Evolutionary conservation across 2,113 vertebrate species (phyloP), one percentile per base, ranked within the genome.

Genomic region (Isurus oxyrinchus): DNA sequence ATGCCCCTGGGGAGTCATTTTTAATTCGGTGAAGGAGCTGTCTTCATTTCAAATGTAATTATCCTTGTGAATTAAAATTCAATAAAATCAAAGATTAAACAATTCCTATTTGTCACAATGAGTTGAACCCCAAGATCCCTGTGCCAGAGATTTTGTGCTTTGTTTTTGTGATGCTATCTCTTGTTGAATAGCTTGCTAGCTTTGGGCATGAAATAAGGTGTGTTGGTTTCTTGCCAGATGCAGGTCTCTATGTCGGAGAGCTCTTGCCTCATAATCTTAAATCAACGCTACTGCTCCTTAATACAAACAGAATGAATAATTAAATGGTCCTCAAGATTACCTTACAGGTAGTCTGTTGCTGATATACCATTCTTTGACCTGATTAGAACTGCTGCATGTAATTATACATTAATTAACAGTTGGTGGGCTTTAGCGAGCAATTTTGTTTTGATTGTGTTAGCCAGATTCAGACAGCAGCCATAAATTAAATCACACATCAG

Each of bases 331-430:
- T 61, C 55, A 93, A n/a, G 88, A 93, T 93, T 61, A 61, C 57
- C 53, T 93, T 61, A 61, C 14, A 93, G 88, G 88, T 21, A 93
- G 57, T 14, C 49, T 55, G 35, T 61, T 14, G n/a, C 88, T 19
- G 88, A 93, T 93, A 44, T 72, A 44, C 25, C 66, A 53, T 53
- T 11, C 63, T 31, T 44, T 69, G 94, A 95, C 63, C 44, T 69
- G 94, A 67, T 95, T 67, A 95, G 44, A 94, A 44, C 4, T 40
- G n/a, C 61, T 67, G 93, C 40, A 69, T 95, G 25, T 67, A 53
- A 72, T 95, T 95, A 69, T 95, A 95, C 40, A 27, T 67, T 44
- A 95, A 95, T 95, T 95, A 95, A 44, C 40, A 49, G n/a, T 69
- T 66, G 40, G 5, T 95, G 94, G 94, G 63, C 63, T 95, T 95